Evolutionary conservation across 2,113 vertebrate species (phyloP).

Genomic region (Spea multiplicata): DNA sequence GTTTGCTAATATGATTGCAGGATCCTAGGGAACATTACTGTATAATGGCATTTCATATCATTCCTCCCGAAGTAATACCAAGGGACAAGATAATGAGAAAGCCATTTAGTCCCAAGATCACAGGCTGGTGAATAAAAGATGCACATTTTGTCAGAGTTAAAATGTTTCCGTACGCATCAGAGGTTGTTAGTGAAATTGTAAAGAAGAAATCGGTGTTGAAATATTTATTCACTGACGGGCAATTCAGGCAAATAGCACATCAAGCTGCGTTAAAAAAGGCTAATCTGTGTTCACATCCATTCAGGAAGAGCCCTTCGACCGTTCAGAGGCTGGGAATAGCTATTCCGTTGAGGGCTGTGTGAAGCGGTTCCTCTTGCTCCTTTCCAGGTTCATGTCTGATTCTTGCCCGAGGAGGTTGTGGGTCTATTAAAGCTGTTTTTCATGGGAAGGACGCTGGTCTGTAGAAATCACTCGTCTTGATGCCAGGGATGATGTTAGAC

Average conservation of each 20-base stretch:
- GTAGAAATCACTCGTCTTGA: neutral
- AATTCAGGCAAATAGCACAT: constrained; percentile 61
- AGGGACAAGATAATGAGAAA: constrained; percentile 63
- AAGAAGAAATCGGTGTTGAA: constrained; percentile 53
- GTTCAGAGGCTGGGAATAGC: neutral
- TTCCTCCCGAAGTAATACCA: constrained; percentile 62
- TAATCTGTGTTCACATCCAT: constrained; percentile 47
- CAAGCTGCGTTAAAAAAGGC: constrained; percentile 55
- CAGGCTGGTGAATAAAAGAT: constrained; percentile 51
- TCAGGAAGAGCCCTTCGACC: neutral
- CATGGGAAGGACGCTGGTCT: neutral
- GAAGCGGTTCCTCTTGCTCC: neutral
- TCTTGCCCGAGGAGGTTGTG: neutral
- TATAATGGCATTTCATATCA: constrained; percentile 63
- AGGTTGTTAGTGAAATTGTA: constrained; percentile 52
- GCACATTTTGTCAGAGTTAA: constrained; percentile 57
- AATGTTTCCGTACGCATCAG: constrained; percentile 54
- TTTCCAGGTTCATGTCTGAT: neutral
- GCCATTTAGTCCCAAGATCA: constrained; percentile 54
- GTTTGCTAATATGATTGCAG: constrained; percentile 67
- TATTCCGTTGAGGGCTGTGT: neutral
- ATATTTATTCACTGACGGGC: constrained; percentile 54
- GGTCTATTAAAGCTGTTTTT: constrained; percentile 7
- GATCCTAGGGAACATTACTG: constrained; percentile 61
- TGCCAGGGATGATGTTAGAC: no score